phyloP scores from a whole-genome alignment of 2,888 invertebrate species.

The Drymonia ruficornis region DNA sequence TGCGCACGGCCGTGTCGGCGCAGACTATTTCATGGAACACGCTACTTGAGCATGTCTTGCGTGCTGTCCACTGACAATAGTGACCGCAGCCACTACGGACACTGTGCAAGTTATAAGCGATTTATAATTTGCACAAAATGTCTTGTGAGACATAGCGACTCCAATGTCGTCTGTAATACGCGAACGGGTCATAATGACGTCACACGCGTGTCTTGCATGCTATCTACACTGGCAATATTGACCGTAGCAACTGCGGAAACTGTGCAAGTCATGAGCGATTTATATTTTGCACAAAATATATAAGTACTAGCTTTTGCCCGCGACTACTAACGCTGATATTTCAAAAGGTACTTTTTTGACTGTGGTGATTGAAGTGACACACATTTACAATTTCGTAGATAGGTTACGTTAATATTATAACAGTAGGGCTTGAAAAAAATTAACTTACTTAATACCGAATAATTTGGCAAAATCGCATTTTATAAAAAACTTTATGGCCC shows the following conservation, averaged over 20 bases:
- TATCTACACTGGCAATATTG: no score
- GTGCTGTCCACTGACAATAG: conserved; percentile 48
- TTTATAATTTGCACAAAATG: not conserved
- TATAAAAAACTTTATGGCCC: not conserved
- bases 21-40: conserved; percentile 60
- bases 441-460: not conserved
- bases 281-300: not conserved
- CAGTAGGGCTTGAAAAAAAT: not conserved
- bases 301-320: no score
- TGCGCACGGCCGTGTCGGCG: conserved; percentile 43
- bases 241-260: no score
- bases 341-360: no score
- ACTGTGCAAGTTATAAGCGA: conserved; percentile 29
- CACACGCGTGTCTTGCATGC: no score
- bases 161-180: not conserved
- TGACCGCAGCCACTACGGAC: conserved; percentile 29
- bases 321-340: no score
- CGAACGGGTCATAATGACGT: not conserved
- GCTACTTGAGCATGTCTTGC: conserved; percentile 54
- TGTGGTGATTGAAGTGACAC: no score
- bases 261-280: conserved; percentile 29
- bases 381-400: no score
- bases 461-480: not conserved
- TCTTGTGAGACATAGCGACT: not conserved
- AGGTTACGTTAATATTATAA: no score